phyloP scores from a whole-genome alignment of 2,888 invertebrate genomes.

The Sycophila texana region DNA sequence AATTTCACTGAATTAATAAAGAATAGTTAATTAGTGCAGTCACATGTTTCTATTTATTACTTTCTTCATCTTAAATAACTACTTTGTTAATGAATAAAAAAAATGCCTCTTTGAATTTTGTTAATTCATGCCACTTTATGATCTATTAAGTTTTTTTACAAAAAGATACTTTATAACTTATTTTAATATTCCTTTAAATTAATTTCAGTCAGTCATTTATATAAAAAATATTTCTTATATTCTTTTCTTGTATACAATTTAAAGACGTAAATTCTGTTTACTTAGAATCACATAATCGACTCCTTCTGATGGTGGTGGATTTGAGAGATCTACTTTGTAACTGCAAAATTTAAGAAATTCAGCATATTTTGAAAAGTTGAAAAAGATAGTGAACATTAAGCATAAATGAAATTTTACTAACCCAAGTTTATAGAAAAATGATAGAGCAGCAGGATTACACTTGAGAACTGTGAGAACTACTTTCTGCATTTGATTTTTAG shows the following conservation, averaged over 20 bases:
- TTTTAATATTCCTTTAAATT: background rate
- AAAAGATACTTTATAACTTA: background rate
- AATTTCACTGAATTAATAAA: too few relatives aligned
- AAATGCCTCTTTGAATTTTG: too few relatives aligned
- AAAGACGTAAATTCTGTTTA: conserved; percentile 62
- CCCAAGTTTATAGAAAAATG: conserved; percentile 88
- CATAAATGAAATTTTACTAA: conserved; percentile 71
- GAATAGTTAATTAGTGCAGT: too few relatives aligned
- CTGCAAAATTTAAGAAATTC: conserved; percentile 72
- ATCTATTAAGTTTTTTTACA: background rate
- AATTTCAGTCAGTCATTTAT: background rate
- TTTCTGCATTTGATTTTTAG: conserved; percentile 85
- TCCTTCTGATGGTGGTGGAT: conserved; percentile 76
- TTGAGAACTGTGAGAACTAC: conserved; percentile 90
- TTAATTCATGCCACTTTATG: background rate
- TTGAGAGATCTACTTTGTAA: conserved; percentile 82
- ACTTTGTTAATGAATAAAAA: too few relatives aligned
- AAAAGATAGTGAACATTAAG: background rate
- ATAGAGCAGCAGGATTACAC: conserved; percentile 83
- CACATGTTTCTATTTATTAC: too few relatives aligned
- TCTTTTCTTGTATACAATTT: background rate
- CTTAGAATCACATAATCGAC: conserved; percentile 71
- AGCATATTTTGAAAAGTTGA: background rate
- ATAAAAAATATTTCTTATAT: background rate
- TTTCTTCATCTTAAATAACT: too few relatives aligned